Base-by-base conservation (phyloP, 2,888 invertebrate genomes). In the Ferdinandea cuprea region DNA sequence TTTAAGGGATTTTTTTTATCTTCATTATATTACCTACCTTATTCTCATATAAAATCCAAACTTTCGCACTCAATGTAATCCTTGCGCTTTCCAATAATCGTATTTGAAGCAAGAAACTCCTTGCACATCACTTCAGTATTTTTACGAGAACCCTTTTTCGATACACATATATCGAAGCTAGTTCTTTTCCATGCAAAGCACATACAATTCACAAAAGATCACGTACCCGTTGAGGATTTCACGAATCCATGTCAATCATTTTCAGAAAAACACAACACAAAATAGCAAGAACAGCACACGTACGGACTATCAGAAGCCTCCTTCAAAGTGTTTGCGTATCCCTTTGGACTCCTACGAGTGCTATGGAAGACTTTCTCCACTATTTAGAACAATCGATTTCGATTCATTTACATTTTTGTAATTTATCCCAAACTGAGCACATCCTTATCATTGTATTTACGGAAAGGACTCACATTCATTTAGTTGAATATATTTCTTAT, bases 31-130 rank as follows among this genome's bases (percentile, higher is more conserved):
- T n/a, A n/a, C 56, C 56, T 74, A 74, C 73, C 59, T 76, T 68
- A 68, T 58, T 50, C 56, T 37, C 56, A 28, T 52, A 50, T 61
- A 61, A 68, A 76, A 76, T 68, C 76, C 68, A 76, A 68, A 76
- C 76, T 61, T 76, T 76, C 76, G 59, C 65, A 74, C 68, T 76
- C 68, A 68, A 61, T 76, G 68, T 76, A 68, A 76, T 68, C 68
- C 74, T 66, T 66, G 17, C 50, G 54, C 19, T 56, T 56, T 30
- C 25, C 56, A 56, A 68, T 44, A 35, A 8, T 42, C 42, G 3
- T 44, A 44, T 11, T 4, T 35, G 3, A 25, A 21, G 50, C 30
- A 61, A 59, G 50, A 52, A 71, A 61, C 42, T 71, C 30, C 30
- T 30, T 25, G 2, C 48, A 44, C 50, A 61, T 52, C 40, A 50